These are phyloP conservation scores for Myodes glareolus DNA, from an alignment of 2,113 vertebrate genomes.

Conservation along the genomic window DNA sequence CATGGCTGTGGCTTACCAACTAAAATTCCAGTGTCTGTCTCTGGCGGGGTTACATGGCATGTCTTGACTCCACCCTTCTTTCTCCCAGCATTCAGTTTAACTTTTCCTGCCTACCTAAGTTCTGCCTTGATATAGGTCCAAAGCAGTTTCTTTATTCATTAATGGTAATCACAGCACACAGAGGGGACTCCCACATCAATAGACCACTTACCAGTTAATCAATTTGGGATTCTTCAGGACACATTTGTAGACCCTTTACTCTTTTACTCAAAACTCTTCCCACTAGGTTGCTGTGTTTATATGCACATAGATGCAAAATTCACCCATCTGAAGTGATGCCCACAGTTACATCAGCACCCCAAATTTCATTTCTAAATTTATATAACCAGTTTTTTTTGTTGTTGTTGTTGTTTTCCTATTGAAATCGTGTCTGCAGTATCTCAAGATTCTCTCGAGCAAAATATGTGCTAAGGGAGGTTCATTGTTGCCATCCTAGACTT, in stretches of 20 bases:
- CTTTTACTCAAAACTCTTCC: not conserved
- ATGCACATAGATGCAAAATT: not conserved
- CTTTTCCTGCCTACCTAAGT: too few species aligned
- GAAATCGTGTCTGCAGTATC: not conserved
- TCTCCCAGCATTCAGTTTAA: too few species aligned
- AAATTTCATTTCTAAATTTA: not conserved
- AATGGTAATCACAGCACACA: too few species aligned
- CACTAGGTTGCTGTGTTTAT: not conserved
- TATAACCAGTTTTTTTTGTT: slow-evolving; percentile 9
- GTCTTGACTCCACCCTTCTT: too few species aligned
- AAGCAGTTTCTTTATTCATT: too few species aligned
- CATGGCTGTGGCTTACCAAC: too few species aligned
- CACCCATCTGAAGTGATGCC: not conserved
- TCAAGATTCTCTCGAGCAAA: not conserved
- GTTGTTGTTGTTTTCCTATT: not conserved
- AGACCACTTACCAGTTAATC: not conserved
- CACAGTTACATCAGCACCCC: not conserved
- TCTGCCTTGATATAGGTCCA: too few species aligned
- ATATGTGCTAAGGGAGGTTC: not conserved
- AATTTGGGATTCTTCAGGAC: not conserved
- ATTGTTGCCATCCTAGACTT: not conserved
- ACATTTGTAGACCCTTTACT: not conserved
- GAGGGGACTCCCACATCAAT: too few species aligned
- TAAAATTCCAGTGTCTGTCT: too few species aligned
- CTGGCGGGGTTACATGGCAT: too few species aligned